phyloP scores from a whole-genome alignment of 2,113 vertebrate genomes.

The Malurus alboscapulatus region DNA sequence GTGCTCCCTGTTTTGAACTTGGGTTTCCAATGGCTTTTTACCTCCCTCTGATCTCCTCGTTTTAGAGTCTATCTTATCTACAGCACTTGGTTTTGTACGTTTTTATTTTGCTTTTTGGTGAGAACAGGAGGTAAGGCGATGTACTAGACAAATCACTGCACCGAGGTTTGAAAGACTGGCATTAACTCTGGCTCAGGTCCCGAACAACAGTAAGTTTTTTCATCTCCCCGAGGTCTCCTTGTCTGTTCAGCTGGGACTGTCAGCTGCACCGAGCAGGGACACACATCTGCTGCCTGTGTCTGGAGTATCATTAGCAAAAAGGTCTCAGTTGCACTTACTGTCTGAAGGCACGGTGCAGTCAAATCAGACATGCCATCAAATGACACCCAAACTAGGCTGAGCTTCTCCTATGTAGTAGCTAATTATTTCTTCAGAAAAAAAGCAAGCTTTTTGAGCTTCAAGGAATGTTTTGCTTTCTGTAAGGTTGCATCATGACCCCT shows the following conservation, averaged over 20 bases:
- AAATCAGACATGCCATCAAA: background rate
- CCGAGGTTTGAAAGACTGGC: background rate
- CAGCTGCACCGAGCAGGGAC: background rate
- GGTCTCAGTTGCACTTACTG: background rate
- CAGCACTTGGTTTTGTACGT: background rate
- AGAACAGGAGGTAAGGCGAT: background rate
- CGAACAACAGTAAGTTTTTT: background rate
- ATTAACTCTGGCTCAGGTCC: background rate
- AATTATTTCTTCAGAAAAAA: background rate
- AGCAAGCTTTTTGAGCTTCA: background rate
- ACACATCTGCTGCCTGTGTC: background rate
- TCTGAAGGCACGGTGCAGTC: background rate
- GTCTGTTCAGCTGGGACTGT: background rate
- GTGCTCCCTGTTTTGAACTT: background rate
- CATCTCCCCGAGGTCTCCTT: background rate
- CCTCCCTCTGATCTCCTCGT: background rate
- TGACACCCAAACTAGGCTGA: background rate
- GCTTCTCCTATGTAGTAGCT: background rate
- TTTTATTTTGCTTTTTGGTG: background rate
- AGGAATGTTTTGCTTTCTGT: background rate
- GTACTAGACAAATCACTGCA: background rate
- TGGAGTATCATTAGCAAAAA: background rate
- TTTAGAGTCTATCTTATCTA: conserved; percentile 6
- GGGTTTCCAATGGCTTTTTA: background rate
- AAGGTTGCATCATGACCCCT: background rate